Evolutionary conservation across 2,797 vertebrate species (phyloP), one percentile per base, ranked within the genome.

Genomic region (Gadopsis marmoratus): DNA sequence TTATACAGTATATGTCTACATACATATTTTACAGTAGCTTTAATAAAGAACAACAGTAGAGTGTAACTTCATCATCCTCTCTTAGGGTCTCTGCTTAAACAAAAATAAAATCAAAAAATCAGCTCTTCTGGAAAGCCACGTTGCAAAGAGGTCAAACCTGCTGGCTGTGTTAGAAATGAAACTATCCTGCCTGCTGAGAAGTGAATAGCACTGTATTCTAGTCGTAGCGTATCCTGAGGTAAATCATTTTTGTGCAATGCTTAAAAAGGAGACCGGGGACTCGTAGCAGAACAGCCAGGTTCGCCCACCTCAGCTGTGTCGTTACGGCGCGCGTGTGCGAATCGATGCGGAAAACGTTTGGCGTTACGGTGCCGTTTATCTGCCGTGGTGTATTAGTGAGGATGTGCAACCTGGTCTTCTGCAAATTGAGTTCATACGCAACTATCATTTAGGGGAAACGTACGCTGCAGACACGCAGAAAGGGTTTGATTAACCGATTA

Each of bases 191-290:
- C 84, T 75, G 85, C 83, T 86, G 81, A 88, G 84, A 7, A 51
- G 80, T 76, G 84, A 88, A 43, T 19, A 83, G 83, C 76, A 53
- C 81, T 85, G 79, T 73, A 13, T 87, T 67, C 61, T 67, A 69
- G 77, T 90, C 41, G 88, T 90, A 76, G 86, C 75, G 91, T 81
- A 86, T 93, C 93, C 93, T 94, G 92, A 94, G 92, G 91, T 93
- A 84, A 92, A 91, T 90, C 78, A 89, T 83, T 77, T 89, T 89
- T 92, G 91, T 94, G 92, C 89, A 83, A 89, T 83, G 89, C 75
- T 85, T 89, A 66, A 88, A 78, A 88, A 79, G 83, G 48, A 82
- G 66, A 69, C 31, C 62, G 53, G 81, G 80, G 74, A 88, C 73
- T 71, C 0, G 51, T 37, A 47, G 81, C 71, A 66, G 78, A 81